Percentiles rank a stretch among this genome's conserved stretches.
Conservation (phyloP, 2,797 vertebrate species). For the Centropyge bicolor region DNA sequence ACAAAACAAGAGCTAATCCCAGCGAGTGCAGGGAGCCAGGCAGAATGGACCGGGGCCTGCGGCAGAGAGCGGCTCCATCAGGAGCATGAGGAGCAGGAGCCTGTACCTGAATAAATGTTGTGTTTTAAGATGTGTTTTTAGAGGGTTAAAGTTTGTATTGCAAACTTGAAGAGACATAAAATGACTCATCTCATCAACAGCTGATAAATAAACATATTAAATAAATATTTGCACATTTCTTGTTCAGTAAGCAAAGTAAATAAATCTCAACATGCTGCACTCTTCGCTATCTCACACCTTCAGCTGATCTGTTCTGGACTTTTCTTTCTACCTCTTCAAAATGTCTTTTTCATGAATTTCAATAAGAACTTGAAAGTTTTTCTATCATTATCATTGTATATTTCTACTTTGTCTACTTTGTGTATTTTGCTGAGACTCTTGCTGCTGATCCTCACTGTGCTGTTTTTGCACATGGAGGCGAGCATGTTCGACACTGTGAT, state of each 20-base stretch:
- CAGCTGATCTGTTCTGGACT: background rate
- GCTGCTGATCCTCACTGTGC: background rate
- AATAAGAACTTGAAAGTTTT: background rate
- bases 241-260: background rate
- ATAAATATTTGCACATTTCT: background rate
- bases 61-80: background rate
- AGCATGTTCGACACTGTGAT: background rate
- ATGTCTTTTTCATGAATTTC: too few species aligned
- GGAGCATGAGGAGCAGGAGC: too few species aligned
- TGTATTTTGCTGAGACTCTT: background rate
- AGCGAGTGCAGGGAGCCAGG: constrained; percentile 30
- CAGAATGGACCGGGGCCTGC: constrained; percentile 16
- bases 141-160: background rate
- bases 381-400: background rate
- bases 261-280: background rate
- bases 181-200: background rate
- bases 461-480: background rate
- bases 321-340: background rate
- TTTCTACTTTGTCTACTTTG: background rate
- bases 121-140: too few species aligned
- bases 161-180: background rate
- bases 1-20: constrained; percentile 61
- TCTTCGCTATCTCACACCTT: background rate
- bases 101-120: too few species aligned
- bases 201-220: background rate